Conservation (phyloP, 2,797 vertebrate species). For the Myotis planiceps region DNA sequence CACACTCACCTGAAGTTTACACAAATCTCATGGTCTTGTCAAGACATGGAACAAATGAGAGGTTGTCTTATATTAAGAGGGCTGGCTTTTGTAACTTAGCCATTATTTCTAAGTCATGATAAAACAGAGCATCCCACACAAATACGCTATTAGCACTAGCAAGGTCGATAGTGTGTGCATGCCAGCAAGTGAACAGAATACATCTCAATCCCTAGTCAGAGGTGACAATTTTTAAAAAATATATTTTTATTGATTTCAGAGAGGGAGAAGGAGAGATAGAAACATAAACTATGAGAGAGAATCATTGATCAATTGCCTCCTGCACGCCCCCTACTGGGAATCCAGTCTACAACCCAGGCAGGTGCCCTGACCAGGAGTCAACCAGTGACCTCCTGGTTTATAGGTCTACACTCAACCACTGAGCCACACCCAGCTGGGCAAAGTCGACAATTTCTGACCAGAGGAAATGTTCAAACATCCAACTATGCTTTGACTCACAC, state of each 20-base stretch:
- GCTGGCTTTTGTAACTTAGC: neutral
- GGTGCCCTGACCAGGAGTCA: too few relatives aligned
- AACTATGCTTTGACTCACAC: neutral
- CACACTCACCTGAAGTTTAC: neutral
- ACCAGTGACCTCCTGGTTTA: too few relatives aligned
- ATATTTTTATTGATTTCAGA: too few relatives aligned
- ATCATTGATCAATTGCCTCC: too few relatives aligned
- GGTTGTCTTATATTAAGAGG: neutral
- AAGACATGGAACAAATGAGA: neutral
- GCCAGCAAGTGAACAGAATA: neutral
- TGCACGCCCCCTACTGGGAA: too few relatives aligned
- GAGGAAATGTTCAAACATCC: conserved; percentile 16
- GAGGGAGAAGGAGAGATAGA: too few relatives aligned
- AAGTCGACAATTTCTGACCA: neutral
- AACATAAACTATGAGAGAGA: too few relatives aligned
- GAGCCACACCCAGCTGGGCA: too few relatives aligned
- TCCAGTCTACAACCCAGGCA: too few relatives aligned
- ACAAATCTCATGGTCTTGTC: neutral
- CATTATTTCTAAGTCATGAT: neutral
- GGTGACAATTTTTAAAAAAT: neutral
- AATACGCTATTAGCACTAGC: neutral
- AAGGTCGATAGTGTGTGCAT: neutral
- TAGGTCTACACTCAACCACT: too few relatives aligned
- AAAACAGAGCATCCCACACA: too few relatives aligned
- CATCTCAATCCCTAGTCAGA: neutral